These are phyloP conservation scores for Hofmannophila pseudospretella DNA, from an alignment of 2,888 invertebrate species.

Conservation along the genomic window DNA sequence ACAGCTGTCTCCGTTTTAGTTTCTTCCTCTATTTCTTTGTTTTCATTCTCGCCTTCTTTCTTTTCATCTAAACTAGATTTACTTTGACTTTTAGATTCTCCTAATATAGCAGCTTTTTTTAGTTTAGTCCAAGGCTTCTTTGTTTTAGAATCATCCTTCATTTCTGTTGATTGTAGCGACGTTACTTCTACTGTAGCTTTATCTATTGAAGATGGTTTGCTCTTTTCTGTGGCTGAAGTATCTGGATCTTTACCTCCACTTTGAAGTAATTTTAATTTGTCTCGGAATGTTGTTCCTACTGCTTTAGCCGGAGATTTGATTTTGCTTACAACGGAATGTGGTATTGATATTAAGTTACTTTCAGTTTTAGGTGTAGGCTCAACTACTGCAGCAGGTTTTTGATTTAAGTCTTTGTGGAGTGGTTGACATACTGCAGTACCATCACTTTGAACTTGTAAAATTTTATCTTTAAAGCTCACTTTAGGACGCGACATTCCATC, in stretches of 20 bases:
- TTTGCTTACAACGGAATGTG: conserved; percentile 72
- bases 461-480: conserved; percentile 80
- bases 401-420: conserved; percentile 54
- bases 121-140: conserved; percentile 87
- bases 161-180: conserved; percentile 42
- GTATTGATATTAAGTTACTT: conserved; percentile 67
- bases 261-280: conserved; percentile 70
- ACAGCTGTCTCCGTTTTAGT: conserved; percentile 37
- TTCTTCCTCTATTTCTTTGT: conserved; percentile 30
- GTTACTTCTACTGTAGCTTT: conserved; percentile 50
- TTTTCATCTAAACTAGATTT: conserved; percentile 57
- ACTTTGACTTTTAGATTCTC: conserved; percentile 65
- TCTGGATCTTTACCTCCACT: conserved; percentile 52
- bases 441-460: conserved; percentile 76
- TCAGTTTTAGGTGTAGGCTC: conserved; percentile 69
- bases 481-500: conserved; percentile 69
- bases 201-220: conserved; percentile 36
- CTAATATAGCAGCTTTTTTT: conserved; percentile 83
- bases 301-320: conserved; percentile 73
- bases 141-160: conserved; percentile 51
- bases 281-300: conserved; percentile 66
- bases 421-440: conserved; percentile 69
- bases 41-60: conserved; percentile 33
- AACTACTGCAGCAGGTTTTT: conserved; percentile 64
- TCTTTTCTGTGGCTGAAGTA: conserved; percentile 38